Evolutionary conservation across 2,797 vertebrate genomes (phyloP), one percentile per base, ranked within the genome.

Genomic region (Sarcophilus harrisii): DNA sequence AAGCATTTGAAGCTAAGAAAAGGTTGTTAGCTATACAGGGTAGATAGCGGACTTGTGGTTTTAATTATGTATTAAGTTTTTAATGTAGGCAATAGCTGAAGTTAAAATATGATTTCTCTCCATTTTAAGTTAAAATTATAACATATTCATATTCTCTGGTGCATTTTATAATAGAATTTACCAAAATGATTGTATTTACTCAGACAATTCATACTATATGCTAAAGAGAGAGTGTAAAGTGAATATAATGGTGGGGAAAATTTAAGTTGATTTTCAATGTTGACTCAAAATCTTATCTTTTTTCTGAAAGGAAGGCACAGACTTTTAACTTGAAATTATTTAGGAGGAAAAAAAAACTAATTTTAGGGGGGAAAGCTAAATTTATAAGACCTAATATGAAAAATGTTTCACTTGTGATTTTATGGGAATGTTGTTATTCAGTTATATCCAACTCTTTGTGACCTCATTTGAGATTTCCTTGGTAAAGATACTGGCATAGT

Each of bases 41-140:
- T 95, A 95, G 93, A 95, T 32, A 91, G 54, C 91, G 27, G 5
- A 81, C 11, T 95, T 93, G 58, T 92, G 91, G 52, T 90, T 97
- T 97, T 97, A 97, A 93, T 95, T 95, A 94, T 0, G 0, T 21
- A 52, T 28, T 91, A 93, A 95, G 18, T 95, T 94, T 62, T 91
- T 89, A 95, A 32, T 0, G 18, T 9, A 97, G 57, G 45, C 97
- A 96, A 96, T 13, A 28, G 93, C 62, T 92, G 58, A 81, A 95
- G 89, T 90, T 94, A 55, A 91, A 95, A 96, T 59, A 89, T 18
- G 24, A 32, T 49, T 49, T 73, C 89, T 94, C 90, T 91, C 92
- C 21, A 58, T 73, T 11, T 94, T 94, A 92, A 57, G 57, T 94
- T 94, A 94, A 90, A 90, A 90, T 62, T 54, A 58, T 93, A 95